Evolutionary conservation across 2,888 invertebrate genomes (phyloP), one percentile per base, ranked within the genome.

Genomic region (Penaeus monodon): DNA sequence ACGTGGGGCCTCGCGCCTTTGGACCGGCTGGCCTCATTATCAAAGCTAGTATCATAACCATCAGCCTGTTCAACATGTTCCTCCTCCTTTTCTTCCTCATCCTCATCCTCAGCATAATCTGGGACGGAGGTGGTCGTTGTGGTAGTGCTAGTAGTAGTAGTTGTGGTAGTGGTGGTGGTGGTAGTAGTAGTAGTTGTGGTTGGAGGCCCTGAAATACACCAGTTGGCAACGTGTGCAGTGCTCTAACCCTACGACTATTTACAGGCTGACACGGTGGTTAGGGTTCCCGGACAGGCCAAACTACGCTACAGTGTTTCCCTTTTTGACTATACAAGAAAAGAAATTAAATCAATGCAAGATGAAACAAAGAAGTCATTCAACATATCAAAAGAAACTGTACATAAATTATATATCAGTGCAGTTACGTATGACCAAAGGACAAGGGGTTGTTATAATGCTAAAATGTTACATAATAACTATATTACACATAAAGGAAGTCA

Each of bases 171-270:
- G 17, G 57, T 77, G 14, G 77, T 49, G 4, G 77, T 77, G 17
- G 77, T 77, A n/a, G 82, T 82, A 1, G 82, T 70, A n/a, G 82
- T 64, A 24, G 82, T 82, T 6, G 82, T 82, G 24, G 82, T 74
- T 38, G 82, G 64, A 49, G 74, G 74, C 33, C 74, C 82, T 82
- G 82, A 82, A 82, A 82, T 24, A 76, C 74, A 82, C 74, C 82
- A 82, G 74, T 74, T 82, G 57, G 64, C 74, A 82, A 73, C 74
- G 64, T 82, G 57, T 74, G 73, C 73, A 64, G 68, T 22, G 38
- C 73, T 64, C 78, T 10, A 57, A 57, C 57, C 57, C 57, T 57
- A 17, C 57, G 14, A 20, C 57, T 57, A 57, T 57, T 57, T 57
- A 57, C 57, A 57, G 29, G 27, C 27, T 78, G 22, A 22, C 63